These are phyloP conservation scores for Eriocheir sinensis DNA, from an alignment of 1,140 invertebrate genomes.

Conservation along the genomic window DNA sequence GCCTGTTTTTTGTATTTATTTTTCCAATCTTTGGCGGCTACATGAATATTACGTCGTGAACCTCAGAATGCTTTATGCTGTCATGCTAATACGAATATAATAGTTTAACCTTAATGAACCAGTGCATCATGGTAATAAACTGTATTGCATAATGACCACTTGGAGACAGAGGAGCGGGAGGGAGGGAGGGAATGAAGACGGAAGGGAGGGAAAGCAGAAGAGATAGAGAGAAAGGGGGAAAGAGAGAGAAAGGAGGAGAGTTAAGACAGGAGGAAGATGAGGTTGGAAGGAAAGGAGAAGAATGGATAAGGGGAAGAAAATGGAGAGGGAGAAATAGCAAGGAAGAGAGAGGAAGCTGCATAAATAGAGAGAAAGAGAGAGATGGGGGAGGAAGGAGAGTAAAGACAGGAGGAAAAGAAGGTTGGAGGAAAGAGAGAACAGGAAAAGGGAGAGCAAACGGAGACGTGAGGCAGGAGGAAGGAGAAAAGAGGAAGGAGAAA, in stretches of 20 bases:
- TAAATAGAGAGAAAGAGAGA: not conserved
- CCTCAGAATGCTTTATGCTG: not conserved
- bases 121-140: not conserved
- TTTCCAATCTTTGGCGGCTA: not conserved
- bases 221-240: too few relatives aligned
- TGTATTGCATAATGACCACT: constrained; percentile 1
- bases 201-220: not conserved
- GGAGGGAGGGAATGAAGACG: not conserved
- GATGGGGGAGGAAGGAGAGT: not conserved
- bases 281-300: not conserved
- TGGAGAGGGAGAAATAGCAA: not conserved
- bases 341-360: not conserved
- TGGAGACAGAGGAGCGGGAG: not conserved
- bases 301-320: not conserved
- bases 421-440: not conserved
- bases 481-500: too few relatives aligned
- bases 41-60: constrained; percentile 10
- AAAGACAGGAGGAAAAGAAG: not conserved
- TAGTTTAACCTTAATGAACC: not conserved
- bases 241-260: not conserved
- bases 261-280: not conserved
- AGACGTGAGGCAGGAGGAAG: too few relatives aligned
- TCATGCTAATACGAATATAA: constrained; percentile 8
- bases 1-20: not conserved
- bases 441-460: not conserved